Evolutionary conservation across 2,797 vertebrate species (phyloP).

Genomic region (Cygnus olor): DNA sequence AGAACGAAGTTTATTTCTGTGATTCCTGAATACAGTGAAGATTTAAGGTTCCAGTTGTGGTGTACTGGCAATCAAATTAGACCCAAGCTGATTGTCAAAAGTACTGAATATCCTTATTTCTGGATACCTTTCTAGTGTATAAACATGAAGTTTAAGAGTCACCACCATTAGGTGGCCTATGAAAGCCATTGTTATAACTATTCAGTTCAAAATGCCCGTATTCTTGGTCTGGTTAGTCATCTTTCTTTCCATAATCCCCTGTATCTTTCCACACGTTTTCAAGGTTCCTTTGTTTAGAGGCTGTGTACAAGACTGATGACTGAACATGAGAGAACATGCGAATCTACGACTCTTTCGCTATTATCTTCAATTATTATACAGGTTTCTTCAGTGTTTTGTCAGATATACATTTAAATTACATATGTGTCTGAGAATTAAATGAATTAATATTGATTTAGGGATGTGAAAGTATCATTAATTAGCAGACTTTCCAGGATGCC

Average conservation of each 20-base stretch:
- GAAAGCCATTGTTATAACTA: not conserved
- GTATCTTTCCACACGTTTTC: fast-evolving
- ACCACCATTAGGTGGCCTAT: not conserved
- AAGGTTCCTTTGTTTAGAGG: not conserved
- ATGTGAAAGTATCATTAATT: not conserved
- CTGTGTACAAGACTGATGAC: not conserved
- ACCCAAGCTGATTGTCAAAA: not conserved
- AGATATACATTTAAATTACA: not conserved
- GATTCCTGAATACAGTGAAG: not conserved
- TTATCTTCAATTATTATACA: not conserved
- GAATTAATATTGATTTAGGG: not conserved
- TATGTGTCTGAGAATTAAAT: not conserved
- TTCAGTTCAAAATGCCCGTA: not conserved
- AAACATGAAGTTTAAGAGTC: not conserved
- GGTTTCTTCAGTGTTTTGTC: not conserved
- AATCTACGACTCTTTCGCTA: not conserved
- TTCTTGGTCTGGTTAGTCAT: not conserved
- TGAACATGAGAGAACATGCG: not conserved
- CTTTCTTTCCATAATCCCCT: not conserved
- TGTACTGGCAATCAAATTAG: not conserved
- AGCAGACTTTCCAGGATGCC: not conserved
- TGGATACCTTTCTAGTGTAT: not conserved
- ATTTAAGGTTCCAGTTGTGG: not conserved
- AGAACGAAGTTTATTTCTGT: not conserved
- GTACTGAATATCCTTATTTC: not conserved